These are phyloP conservation scores for Drosophila lini DNA, from an alignment of 1,140 invertebrate genomes.

Conservation along the genomic window DNA sequence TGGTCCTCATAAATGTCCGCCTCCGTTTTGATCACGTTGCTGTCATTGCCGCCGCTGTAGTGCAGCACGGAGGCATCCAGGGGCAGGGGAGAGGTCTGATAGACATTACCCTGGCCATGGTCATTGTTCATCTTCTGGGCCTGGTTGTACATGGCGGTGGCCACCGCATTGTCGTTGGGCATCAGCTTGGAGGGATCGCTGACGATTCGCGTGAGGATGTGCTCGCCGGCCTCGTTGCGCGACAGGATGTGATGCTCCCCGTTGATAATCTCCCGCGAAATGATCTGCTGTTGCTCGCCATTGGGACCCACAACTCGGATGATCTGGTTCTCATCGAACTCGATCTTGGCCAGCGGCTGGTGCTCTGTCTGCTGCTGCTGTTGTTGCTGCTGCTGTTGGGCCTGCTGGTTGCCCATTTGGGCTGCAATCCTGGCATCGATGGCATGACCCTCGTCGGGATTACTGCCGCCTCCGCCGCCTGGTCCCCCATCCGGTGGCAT, in stretches of 20 bases:
- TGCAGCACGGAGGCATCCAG: constrained; percentile 80
- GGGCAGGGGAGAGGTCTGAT: constrained; percentile 78
- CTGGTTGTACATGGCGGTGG: constrained; percentile 83
- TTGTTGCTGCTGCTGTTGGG: constrained; percentile 60
- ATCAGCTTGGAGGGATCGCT: constrained; percentile 83
- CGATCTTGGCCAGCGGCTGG: constrained; percentile 82
- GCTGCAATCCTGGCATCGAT: constrained; percentile 81
- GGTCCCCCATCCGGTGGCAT: constrained; percentile 60
- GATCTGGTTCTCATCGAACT: constrained; percentile 83
- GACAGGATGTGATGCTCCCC: constrained; percentile 84
- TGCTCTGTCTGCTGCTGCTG: constrained; percentile 65
- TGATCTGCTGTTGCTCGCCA: constrained; percentile 84
- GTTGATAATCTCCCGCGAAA: constrained; percentile 84
- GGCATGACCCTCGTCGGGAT: constrained; percentile 77
- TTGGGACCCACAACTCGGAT: constrained; percentile 82
- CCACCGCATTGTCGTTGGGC: constrained; percentile 80
- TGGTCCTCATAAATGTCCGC: constrained; percentile 82
- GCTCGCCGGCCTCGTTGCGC: constrained; percentile 83
- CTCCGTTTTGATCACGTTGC: constrained; percentile 79
- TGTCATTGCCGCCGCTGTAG: constrained; percentile 65
- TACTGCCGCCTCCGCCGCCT: constrained; percentile 8
- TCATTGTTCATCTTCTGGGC: constrained; percentile 82
- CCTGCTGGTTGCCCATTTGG: constrained; percentile 68
- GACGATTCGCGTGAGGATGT: constrained; percentile 84
- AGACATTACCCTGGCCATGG: constrained; percentile 63